These are phyloP conservation scores for Periparus ater DNA, from an alignment of 2,797 vertebrate genomes.

Conservation along the genomic window DNA sequence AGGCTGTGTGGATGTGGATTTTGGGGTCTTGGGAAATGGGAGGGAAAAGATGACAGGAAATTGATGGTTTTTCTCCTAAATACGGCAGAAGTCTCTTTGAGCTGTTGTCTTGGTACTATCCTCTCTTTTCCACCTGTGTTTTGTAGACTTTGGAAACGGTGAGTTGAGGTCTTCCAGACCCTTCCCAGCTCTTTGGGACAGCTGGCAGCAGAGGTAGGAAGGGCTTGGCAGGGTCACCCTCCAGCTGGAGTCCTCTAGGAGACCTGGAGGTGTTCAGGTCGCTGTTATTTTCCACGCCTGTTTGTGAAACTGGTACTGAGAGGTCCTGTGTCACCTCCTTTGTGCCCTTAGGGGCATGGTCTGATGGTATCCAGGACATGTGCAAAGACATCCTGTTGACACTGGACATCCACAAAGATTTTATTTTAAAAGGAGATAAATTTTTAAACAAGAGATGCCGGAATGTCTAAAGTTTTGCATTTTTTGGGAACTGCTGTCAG, in stretches of 20 bases:
- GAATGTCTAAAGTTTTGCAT: background rate
- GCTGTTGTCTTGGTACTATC: rapidly evolving
- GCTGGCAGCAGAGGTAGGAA: background rate
- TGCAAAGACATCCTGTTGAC: background rate
- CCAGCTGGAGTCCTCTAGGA: background rate
- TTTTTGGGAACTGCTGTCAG: background rate
- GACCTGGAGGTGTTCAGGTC: rapidly evolving
- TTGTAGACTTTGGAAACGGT: background rate
- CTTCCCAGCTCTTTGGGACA: background rate
- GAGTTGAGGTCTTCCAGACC: background rate
- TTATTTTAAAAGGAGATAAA: background rate
- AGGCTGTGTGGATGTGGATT: rapidly evolving
- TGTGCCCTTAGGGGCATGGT: background rate
- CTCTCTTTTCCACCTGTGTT: background rate
- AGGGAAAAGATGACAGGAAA: background rate
- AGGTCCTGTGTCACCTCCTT: background rate
- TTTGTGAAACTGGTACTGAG: background rate
- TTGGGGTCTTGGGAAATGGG: rapidly evolving
- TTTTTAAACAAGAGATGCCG: background rate
- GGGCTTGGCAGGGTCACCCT: background rate
- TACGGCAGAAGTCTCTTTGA: background rate
- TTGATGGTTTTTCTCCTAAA: background rate
- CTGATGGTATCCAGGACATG: background rate
- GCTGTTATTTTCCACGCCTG: background rate
- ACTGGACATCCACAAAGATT: background rate